Base-by-base conservation (phyloP, 2,797 vertebrate species). In the Myotis planiceps region DNA sequence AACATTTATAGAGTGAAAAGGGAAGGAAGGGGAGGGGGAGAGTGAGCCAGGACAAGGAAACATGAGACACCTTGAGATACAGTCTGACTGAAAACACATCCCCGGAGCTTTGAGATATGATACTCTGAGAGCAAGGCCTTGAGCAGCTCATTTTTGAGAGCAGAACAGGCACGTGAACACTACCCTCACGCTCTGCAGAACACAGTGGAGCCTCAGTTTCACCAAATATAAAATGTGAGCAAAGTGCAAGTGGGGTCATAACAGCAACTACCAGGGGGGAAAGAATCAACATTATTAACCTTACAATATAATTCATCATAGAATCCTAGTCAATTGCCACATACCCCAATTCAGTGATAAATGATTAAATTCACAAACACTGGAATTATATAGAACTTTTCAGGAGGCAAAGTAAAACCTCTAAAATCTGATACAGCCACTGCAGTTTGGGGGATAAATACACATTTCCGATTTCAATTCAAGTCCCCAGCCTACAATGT, bases 1-100 rank as follows among this genome's bases (percentile, higher is more conserved):
- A 90, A 93, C 84, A 65, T 49, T 85, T 94, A 94, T 81, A 92
- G 92, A 91, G 55, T 93, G 68, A 53, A 86, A 82, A 86, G 47
- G 53, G 55, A 92, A 82, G 60, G 53, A 79, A 78, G 9, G 25
- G 19, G 47, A 76, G 21, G 32, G 34, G 86, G 79, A 66, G 76
- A 90, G 25, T 81, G 71, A 92, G 53, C 88, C 37, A 81, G 42
- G 23, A 71, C 16, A 13, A 90, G 27, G 75, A 85, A 88, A 86
- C 32, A 45, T 9, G 53, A 91, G 27, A 94, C 29, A 39, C 63
- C 39, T 90, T 88, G 85, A 65, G 74, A 96, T 76, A 34, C 74
- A 79, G 12, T 72, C 32, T 80, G 29, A 72, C 47, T 88, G 87
- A 71, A 96, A 90, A 94, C 60, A 95, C 83, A 89, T 76, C 65